phyloP scores from a whole-genome alignment of 2,888 invertebrate species.

The Lycia hirtaria region DNA sequence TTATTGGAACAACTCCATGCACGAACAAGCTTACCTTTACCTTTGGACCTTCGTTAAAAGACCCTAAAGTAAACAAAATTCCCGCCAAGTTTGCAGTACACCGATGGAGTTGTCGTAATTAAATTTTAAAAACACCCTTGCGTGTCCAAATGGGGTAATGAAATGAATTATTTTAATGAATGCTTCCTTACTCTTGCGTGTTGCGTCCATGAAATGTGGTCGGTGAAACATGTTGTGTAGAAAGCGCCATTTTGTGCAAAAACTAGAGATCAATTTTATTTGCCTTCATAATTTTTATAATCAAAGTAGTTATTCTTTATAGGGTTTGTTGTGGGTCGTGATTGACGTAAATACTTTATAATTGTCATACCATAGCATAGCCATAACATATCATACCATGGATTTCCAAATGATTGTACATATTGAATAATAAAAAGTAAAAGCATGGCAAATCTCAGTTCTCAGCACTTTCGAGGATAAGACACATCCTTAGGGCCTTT shows the following conservation, averaged over 20 bases:
- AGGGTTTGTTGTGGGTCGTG: no score
- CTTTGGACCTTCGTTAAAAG: slow-evolving; percentile 7
- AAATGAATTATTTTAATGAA: slow-evolving; percentile 79
- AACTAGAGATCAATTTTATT: background rate
- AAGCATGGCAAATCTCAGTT: no score
- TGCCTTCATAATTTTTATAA: no score
- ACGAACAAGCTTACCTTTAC: background rate
- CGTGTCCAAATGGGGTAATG: slow-evolving; percentile 70
- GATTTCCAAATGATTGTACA: no score
- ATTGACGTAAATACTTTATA: no score
- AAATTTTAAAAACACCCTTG: slow-evolving; percentile 69
- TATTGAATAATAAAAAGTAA: no score
- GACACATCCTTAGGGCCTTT: no score
- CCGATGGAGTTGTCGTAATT: slow-evolving; percentile 47
- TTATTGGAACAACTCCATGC: background rate
- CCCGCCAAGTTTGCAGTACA: slow-evolving; percentile 7
- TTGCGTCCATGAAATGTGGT: slow-evolving; percentile 24
- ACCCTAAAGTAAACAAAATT: slow-evolving; percentile 10
- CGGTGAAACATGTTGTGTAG: slow-evolving; percentile 6
- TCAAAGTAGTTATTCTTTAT: no score
- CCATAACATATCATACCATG: no score
- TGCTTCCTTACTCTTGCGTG: slow-evolving; percentile 49
- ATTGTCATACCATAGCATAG: no score
- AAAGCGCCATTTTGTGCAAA: background rate
- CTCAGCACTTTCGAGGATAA: no score